Evolutionary conservation across 2,888 invertebrate genomes (phyloP), one percentile per base, ranked within the genome.

Genomic region (Amblyjoppa proteus): DNA sequence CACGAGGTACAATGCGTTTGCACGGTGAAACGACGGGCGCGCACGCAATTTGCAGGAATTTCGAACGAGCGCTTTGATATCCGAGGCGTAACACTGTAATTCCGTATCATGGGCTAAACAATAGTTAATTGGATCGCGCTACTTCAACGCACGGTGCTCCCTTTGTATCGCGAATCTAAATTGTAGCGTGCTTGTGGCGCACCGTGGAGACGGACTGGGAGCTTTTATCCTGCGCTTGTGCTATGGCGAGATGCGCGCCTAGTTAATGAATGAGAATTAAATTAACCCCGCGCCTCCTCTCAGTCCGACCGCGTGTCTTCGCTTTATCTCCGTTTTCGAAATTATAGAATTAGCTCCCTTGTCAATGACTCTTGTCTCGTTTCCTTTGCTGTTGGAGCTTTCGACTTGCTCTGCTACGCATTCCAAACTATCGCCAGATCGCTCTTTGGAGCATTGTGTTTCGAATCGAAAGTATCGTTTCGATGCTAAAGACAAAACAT

Each of bases 111-210:
- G 53, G 53, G 16, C 16, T 28, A 71, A 34, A 71, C 71, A 71
- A 74, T 74, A 61, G 64, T 75, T 75, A 75, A 75, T 64, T 75
- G 75, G 64, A 75, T 64, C 51, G n/a, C 51, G 25, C 7, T 20
- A 38, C 49, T 51, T 51, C 25, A n/a, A 51, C 41, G 11, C 64
- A 49, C 20, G 34, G 51, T 76, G 31, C 45, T 45, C 25, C 1
- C 5, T 11, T 45, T 58, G 13, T 58, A 28, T 28, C 4, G 28
- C 28, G 9, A 13, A 25, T 28, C 11, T 28, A 28, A 58, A 25
- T 28, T 58, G 25, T 53, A 28, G 13, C 6, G n/a, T 9, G 41
- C 16, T 61, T n/a, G 28, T 74, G 38, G 45, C 61, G 7, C 45
- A 74, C 58, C 3, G 70, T 25, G 1, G 28, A 51, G 6, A 16